A percentile compares a stretch with the other conserved stretches of the same genome.
These are phyloP conservation scores for Lasius fuliginosus DNA, from an alignment of 2,888 invertebrate species.

Conservation along the genomic window DNA sequence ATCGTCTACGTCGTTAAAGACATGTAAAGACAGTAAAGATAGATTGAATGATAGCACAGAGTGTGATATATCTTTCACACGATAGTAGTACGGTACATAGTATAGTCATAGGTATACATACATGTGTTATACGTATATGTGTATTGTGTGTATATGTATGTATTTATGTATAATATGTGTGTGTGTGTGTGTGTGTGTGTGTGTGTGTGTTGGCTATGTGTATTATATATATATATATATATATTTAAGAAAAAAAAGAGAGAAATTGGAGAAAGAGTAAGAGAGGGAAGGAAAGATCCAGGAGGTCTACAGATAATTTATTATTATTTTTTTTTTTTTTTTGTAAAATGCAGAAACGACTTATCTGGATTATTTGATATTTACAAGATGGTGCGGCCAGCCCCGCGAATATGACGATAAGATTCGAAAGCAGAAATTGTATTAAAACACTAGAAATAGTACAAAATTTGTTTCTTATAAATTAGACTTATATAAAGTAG, in stretches of 20 bases:
- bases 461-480: slow-evolving; percentile 13
- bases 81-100: slow-evolving; percentile 45
- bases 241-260: slow-evolving; percentile 55
- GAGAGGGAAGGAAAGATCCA: background rate
- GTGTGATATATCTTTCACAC: slow-evolving; percentile 32
- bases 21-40: slow-evolving; percentile 69
- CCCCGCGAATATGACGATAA: slow-evolving; percentile 45
- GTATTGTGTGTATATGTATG: slow-evolving; percentile 46
- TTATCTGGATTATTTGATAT: slow-evolving; percentile 45
- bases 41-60: slow-evolving; percentile 59
- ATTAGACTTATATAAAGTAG: slow-evolving; percentile 7
- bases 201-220: slow-evolving; percentile 21
- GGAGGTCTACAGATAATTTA: background rate
- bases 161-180: slow-evolving; percentile 19
- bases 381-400: slow-evolving; percentile 61
- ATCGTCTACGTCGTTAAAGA: slow-evolving; percentile 53
- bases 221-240: slow-evolving; percentile 11
- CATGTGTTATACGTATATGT: slow-evolving; percentile 51
- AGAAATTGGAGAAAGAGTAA: background rate
- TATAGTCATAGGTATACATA: slow-evolving; percentile 52
- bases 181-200: too few relatives aligned
- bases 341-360: slow-evolving; percentile 64
- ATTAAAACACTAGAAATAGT: slow-evolving; percentile 17
- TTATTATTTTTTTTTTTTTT: background rate
- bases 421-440: slow-evolving; percentile 4